Conservation (phyloP, 2,113 vertebrate species). For the Gasterosteus nipponicus region DNA sequence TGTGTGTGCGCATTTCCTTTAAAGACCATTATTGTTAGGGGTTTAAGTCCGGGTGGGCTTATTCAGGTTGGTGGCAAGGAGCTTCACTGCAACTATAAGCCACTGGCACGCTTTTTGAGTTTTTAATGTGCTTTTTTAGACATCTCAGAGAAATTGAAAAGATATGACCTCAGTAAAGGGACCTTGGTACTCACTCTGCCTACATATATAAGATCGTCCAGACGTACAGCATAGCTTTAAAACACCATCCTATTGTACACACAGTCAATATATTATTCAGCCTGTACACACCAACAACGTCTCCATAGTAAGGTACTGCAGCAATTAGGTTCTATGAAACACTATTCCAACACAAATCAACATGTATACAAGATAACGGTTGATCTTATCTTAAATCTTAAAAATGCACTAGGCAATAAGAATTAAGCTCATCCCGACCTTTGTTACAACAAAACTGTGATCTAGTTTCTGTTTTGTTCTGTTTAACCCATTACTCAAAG, state of each 20-base stretch:
- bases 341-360: not conserved
- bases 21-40: conserved; percentile 29
- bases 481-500: not conserved
- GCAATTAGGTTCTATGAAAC: not conserved
- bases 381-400: not conserved
- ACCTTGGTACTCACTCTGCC: conserved; percentile 9
- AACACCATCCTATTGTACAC: not conserved
- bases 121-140: conserved; percentile 46
- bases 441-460: not conserved
- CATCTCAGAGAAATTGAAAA: conserved; percentile 37
- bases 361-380: not conserved
- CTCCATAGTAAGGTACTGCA: not conserved
- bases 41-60: conserved; percentile 18
- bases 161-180: conserved; percentile 44
- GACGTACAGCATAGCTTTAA: not conserved
- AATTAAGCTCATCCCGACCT: not conserved
- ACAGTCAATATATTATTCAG: not conserved
- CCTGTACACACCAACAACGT: not conserved
- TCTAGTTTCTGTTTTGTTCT: not conserved
- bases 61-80: conserved; percentile 14
- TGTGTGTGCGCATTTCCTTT: not conserved
- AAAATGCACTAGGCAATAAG: not conserved
- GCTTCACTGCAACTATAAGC: conserved; percentile 1
- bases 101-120: conserved; percentile 35
- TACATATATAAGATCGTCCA: conserved; percentile 27